Evolutionary conservation across 2,888 invertebrate genomes (phyloP).

Genomic region (Sminthurides aquaticus): DNA sequence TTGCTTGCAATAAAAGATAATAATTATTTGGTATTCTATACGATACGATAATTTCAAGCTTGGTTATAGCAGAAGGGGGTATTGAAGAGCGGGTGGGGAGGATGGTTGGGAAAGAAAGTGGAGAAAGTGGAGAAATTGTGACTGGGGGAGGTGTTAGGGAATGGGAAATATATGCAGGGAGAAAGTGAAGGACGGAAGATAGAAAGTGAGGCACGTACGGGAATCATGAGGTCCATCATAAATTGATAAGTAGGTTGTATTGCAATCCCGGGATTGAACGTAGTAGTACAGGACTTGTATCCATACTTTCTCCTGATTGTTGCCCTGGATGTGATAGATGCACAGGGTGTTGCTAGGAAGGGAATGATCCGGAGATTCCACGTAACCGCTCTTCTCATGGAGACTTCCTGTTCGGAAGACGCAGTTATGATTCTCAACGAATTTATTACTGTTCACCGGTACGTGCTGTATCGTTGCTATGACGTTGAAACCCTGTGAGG

Average conservation of each 20-base stretch:
- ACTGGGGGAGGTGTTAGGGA: no score
- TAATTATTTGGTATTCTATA: slow-evolving; percentile 3
- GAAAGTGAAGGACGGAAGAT: no score
- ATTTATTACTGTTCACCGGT: slow-evolving; percentile 35
- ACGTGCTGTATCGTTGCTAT: slow-evolving; percentile 36
- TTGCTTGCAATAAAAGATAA: slow-evolving; percentile 5
- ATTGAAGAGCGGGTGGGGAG: no score
- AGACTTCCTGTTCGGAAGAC: slow-evolving; percentile 44
- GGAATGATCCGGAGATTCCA: slow-evolving; percentile 45
- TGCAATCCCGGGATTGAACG: slow-evolving; percentile 30
- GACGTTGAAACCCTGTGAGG: slow-evolving; percentile 39
- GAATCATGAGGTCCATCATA: slow-evolving; percentile 22
- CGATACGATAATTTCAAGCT: not conserved
- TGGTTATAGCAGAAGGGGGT: no score
- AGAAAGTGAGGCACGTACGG: not conserved
- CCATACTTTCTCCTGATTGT: slow-evolving; percentile 18
- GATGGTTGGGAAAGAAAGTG: no score
- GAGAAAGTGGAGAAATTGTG: no score
- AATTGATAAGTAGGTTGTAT: slow-evolving; percentile 39
- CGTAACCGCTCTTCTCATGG: slow-evolving; percentile 44
- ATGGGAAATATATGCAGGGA: no score
- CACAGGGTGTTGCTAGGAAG: slow-evolving; percentile 46
- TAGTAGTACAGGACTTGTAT: slow-evolving; percentile 18
- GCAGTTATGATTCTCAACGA: slow-evolving; percentile 43
- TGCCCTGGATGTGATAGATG: slow-evolving; percentile 21